These are phyloP conservation scores for Protophormia terraenovae DNA, from an alignment of 2,888 invertebrate species.

Conservation along the genomic window DNA sequence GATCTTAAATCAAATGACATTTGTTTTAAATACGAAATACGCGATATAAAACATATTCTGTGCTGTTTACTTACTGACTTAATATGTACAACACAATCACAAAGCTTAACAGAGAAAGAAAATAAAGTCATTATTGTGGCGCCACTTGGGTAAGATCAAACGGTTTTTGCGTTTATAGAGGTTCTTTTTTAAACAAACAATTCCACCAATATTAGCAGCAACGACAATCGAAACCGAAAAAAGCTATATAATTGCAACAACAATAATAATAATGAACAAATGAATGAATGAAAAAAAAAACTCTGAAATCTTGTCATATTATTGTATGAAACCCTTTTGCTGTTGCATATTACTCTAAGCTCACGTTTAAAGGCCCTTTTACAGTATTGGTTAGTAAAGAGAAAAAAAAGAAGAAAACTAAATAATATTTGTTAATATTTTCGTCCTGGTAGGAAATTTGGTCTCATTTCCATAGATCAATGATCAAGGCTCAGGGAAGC, in stretches of 20 bases:
- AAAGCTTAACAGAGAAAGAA: conserved; percentile 22
- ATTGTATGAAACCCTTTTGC: conserved; percentile 34
- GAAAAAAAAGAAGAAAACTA: background rate
- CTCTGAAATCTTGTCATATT: conserved; percentile 39
- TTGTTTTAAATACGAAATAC: conserved; percentile 56
- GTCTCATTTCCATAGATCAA: background rate
- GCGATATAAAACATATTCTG: conserved; percentile 31
- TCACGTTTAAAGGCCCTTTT: conserved; percentile 67
- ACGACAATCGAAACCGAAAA: conserved; percentile 31
- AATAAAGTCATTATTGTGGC: conserved; percentile 68
- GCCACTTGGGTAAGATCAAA: conserved; percentile 67
- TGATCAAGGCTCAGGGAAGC: too few species aligned
- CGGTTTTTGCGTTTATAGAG: conserved; percentile 50
- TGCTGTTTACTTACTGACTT: background rate
- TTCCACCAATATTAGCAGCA: conserved; percentile 10
- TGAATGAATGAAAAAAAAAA: conserved; percentile 9
- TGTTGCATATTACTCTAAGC: background rate
- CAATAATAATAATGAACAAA: background rate
- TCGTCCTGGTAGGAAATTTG: conserved; percentile 1
- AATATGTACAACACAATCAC: conserved; percentile 23
- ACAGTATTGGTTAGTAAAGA: conserved; percentile 19
- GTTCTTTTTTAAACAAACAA: conserved; percentile 21
- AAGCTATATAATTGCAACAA: too few species aligned
- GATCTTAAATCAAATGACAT: conserved; percentile 69
- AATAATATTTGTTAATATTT: conserved; percentile 10